Evolutionary conservation across 2,888 invertebrate species (phyloP).

Genomic region (Hecatera dysodea): DNA sequence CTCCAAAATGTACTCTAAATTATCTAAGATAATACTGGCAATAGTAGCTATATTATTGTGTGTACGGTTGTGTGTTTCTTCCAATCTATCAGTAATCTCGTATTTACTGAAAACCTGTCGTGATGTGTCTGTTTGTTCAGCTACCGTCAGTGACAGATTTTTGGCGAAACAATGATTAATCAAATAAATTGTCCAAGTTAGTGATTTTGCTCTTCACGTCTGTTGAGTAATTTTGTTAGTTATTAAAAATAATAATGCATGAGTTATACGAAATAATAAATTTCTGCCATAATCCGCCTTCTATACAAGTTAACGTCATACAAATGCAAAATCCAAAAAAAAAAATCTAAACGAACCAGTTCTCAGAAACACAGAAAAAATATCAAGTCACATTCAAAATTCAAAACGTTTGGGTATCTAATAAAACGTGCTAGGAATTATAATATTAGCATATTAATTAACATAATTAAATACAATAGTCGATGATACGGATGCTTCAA

Average conservation of each 20-base stretch:
- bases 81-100: slow-evolving; percentile 17
- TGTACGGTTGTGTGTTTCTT: slow-evolving; percentile 2
- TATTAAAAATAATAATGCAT: neutral
- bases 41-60: neutral
- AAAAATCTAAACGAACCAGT: slow-evolving; percentile 18
- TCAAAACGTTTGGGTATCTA: slow-evolving; percentile 23
- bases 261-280: neutral
- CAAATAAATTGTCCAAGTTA: too few species aligned
- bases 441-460: slow-evolving; percentile 49
- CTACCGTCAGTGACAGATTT: slow-evolving; percentile 48
- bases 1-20: too few species aligned
- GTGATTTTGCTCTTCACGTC: too few species aligned
- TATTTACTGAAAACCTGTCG: slow-evolving; percentile 29
- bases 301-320: slow-evolving; percentile 24
- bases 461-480: slow-evolving; percentile 49
- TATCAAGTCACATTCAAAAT: slow-evolving; percentile 23
- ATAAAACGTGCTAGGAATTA: slow-evolving; percentile 38
- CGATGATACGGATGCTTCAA: slow-evolving; percentile 38
- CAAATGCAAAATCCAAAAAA: slow-evolving; percentile 14
- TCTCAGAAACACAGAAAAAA: slow-evolving; percentile 24
- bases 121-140: slow-evolving; percentile 28
- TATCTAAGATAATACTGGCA: slow-evolving; percentile 3
- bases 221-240: too few species aligned
- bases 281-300: neutral
- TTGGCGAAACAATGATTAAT: neutral